Conservation (phyloP, 2,797 vertebrate genomes). For the Holocentrus rufus region DNA sequence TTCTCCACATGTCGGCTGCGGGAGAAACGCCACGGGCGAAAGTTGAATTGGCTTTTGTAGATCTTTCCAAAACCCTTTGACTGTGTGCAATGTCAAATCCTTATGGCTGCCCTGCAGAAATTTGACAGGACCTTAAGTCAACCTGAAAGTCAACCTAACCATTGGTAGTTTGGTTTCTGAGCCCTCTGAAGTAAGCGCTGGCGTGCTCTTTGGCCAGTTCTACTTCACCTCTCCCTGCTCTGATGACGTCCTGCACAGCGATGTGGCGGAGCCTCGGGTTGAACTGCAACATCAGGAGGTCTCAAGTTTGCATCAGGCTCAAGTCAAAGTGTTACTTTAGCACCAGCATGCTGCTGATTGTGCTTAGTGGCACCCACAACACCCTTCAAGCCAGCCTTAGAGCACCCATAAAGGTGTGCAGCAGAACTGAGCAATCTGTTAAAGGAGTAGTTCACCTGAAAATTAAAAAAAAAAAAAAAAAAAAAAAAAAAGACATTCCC, state of each 20-base stretch:
- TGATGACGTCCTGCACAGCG: conserved; percentile 5
- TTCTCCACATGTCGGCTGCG: conserved; percentile 1
- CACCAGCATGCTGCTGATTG: conserved; percentile 15
- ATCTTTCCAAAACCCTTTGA: conserved; percentile 32
- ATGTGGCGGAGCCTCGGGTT: conserved; percentile 56
- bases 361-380: conserved; percentile 37
- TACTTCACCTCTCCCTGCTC: conserved; percentile 26
- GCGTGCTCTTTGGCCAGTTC: no score
- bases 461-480: no score
- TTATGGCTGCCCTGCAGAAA: conserved; percentile 6
- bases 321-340: conserved; percentile 33
- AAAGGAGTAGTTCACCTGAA: conserved; percentile 24
- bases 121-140: neutral
- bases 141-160: conserved; percentile 35
- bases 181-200: conserved; percentile 14
- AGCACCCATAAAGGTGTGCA: conserved; percentile 13
- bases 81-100: conserved; percentile 2
- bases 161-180: conserved; percentile 9
- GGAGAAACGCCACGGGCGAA: conserved; percentile 20
- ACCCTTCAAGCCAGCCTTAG: conserved; percentile 32
- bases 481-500: no score
- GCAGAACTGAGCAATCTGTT: conserved; percentile 7
- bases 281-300: conserved; percentile 40
- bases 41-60: conserved; percentile 4
- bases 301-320: conserved; percentile 30